Evolutionary conservation across 2,888 invertebrate genomes (phyloP), one percentile per base, ranked within the genome.

Genomic region (Dione juno): DNA sequence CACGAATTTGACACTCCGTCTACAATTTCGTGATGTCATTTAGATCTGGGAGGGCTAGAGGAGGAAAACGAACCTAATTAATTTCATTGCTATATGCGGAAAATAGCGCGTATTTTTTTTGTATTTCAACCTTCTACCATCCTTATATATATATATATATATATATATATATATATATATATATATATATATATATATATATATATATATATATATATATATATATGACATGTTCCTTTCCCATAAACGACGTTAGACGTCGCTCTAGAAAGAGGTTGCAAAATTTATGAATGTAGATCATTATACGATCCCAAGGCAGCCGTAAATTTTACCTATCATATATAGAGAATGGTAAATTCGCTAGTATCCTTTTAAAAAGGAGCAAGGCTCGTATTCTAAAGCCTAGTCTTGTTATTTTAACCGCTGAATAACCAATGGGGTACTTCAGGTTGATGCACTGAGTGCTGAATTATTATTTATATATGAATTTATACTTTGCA

Each of bases 331-430:
- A 50, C 40, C 64, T 40, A 64, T 52, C 37, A 40, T 40, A n/a
- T 50, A 37, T 37, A 40, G 64, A 52, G 64, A 64, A 50, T 64
- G 16, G 37, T 40, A 52, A 48, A 40, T 52, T 19, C 52, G 45
- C 45, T 10, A 13, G 40, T 37, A 64, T 52, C 64, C 64, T 64
- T 64, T 64, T 52, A 52, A 50, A 64, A 37, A 64, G 64, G 64
- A 64, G 10, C 45, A 35, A 50, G 37, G 16, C 48, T 50, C 35
- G 28, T 28, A 50, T 50, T 64, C 11, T 37, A 63, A n/a, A 50
- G 19, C 37, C 52, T 52, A 16, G 37, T 7, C 16, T 40, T 11
- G 40, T 13, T 50, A 52, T 9, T 52, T 52, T 21, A n/a, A 52
- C 50, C 13, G 14, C 40, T 64, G 40, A 35, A 64, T 64, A 52